These are phyloP conservation scores for Urosaurus nigricauda DNA, from an alignment of 2,797 vertebrate species.

Conservation along the genomic window DNA sequence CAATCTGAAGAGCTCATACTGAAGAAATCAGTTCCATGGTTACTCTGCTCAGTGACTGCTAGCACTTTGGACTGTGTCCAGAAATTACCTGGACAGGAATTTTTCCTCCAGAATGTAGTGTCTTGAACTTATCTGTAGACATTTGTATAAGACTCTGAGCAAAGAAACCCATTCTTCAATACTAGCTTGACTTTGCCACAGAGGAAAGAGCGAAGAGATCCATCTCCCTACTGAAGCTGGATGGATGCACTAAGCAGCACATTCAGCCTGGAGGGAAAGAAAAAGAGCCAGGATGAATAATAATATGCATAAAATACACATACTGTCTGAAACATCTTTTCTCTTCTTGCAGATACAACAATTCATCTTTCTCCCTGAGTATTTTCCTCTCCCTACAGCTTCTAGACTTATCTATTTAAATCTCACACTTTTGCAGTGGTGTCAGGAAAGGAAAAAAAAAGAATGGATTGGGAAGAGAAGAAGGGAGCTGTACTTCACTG, in stretches of 20 bases:
- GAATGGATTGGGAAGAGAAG: neutral
- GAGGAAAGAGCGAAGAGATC: conserved; percentile 65
- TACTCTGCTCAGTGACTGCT: neutral
- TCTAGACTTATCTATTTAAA: conserved; percentile 71
- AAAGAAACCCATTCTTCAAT: conserved; percentile 42
- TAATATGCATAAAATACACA: conserved; percentile 77
- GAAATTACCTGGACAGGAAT: neutral
- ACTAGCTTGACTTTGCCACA: conserved; percentile 30
- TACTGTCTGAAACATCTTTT: conserved; percentile 71
- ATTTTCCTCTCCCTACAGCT: conserved; percentile 54
- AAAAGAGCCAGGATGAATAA: conserved; percentile 71
- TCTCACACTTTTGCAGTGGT: conserved; percentile 71
- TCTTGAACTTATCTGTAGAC: neutral
- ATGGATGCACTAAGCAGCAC: conserved; percentile 73
- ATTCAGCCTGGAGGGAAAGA: conserved; percentile 68
- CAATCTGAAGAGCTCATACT: no score
- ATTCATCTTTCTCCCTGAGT: conserved; percentile 66
- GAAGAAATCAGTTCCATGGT: neutral
- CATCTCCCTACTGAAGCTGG: conserved; percentile 69
- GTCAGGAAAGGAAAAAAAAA: conserved; percentile 14
- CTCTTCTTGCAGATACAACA: conserved; percentile 67
- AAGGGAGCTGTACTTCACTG: conserved; percentile 64
- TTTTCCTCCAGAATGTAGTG: conserved; percentile 8
- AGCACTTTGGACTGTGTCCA: neutral
- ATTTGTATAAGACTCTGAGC: conserved; percentile 10